Conservation (phyloP, 1,140 invertebrate species). For the Holcopasites calliopsidis region DNA sequence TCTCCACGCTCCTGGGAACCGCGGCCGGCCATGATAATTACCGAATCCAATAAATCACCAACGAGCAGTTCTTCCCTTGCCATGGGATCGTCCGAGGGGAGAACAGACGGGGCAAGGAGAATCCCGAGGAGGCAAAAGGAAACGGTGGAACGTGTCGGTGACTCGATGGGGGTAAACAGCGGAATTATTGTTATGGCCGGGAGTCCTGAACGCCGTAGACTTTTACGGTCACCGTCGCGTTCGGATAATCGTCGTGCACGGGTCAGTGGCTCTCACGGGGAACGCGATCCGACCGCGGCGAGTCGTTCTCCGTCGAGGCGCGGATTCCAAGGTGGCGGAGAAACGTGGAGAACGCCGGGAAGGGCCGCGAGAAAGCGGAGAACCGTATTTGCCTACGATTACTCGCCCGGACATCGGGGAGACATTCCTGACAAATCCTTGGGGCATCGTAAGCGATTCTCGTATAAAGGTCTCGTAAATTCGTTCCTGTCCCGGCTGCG, state of each 20-base stretch:
- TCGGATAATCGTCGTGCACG: constrained; percentile 27
- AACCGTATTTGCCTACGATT: no score
- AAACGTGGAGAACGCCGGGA: not conserved
- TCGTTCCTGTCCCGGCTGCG: not conserved
- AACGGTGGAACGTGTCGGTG: not conserved
- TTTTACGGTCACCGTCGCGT: constrained; percentile 30
- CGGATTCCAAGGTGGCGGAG: no score
- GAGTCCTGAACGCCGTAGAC: constrained; percentile 22
- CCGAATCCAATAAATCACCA: constrained; percentile 1
- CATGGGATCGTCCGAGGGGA: not conserved
- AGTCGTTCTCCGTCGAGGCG: no score
- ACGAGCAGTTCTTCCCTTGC: no score
- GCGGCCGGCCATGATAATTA: not conserved
- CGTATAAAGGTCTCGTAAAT: not conserved
- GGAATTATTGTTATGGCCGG: constrained; percentile 50
- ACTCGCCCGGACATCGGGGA: no score
- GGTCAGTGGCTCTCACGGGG: constrained; percentile 13
- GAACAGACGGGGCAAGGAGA: not conserved
- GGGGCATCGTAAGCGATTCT: not conserved
- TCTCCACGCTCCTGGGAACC: constrained; percentile 1
- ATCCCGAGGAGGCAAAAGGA: not conserved
- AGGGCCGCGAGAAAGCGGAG: no score
- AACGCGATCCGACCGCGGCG: no score
- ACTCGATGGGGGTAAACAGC: constrained; percentile 34
- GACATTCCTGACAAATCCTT: no score